These are phyloP conservation scores for Tenualosa ilisha DNA, from an alignment of 2,797 vertebrate species.

Conservation along the genomic window DNA sequence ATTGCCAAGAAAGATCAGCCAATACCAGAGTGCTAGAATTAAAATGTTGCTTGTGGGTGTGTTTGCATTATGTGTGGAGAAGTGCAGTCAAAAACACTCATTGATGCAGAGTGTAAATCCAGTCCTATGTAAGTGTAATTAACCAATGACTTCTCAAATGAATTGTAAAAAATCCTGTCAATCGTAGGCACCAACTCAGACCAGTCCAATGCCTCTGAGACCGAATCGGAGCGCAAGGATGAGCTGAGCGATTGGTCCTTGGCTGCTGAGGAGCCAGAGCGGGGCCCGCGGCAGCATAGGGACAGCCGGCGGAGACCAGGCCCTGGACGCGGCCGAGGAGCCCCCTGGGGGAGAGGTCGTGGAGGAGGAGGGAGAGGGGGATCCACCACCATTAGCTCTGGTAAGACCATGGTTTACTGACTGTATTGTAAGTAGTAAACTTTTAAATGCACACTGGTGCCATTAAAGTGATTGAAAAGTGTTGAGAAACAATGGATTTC, in stretches of 20 bases:
- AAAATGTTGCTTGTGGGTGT: not conserved
- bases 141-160: not conserved
- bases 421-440: not conserved
- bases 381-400: constrained; percentile 85
- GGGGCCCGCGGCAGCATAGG: constrained; percentile 74
- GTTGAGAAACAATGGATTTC: too few species aligned
- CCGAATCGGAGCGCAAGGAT: constrained; percentile 93
- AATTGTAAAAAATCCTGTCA: not conserved
- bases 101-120: not conserved
- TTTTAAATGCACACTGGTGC: too few species aligned
- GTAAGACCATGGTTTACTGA: constrained; percentile 65
- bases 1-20: not conserved
- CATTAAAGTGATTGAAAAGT: too few species aligned
- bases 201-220: constrained; percentile 95
- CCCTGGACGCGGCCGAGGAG: constrained; percentile 84
- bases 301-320: constrained; percentile 80
- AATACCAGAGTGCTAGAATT: not conserved
- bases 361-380: constrained; percentile 84
- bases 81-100: not conserved
- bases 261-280: constrained; percentile 85
- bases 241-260: constrained; percentile 97
- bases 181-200: constrained; percentile 91
- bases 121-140: not conserved
- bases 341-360: constrained; percentile 84
- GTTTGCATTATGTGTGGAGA: not conserved